Percentiles rank a stretch among this genome's conserved stretches.
Evolutionary conservation across 64 coral and sea anemone species (phyloP).

Genomic region (Montipora capricornis): DNA sequence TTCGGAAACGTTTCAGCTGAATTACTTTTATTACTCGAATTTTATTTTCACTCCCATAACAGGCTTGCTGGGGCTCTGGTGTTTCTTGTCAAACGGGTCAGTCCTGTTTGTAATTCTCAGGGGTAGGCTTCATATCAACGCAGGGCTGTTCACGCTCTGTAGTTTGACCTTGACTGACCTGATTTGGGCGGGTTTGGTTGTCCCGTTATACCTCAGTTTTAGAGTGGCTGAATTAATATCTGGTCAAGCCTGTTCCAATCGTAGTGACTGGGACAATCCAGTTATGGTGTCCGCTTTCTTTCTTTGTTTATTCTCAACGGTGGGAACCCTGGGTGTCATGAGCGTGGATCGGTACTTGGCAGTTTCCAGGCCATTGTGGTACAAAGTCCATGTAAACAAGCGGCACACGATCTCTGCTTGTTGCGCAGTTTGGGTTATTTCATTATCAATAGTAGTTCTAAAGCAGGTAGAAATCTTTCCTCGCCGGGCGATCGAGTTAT

Average conservation of each 20-base stretch:
- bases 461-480: neutral
- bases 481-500: neutral
- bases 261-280: constrained; percentile 11
- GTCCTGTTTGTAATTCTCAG: neutral
- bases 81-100: constrained; percentile 39
- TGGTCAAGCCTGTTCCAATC: constrained; percentile 9
- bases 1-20: neutral
- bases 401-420: neutral
- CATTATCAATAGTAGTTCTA: neutral
- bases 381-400: constrained; percentile 3
- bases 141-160: constrained; percentile 16
- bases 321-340: constrained; percentile 30
- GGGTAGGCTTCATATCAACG: neutral
- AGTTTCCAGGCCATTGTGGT: constrained; percentile 23
- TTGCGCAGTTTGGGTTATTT: neutral
- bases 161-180: constrained; percentile 30
- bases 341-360: constrained; percentile 48
- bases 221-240: neutral
- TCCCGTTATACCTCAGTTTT: neutral
- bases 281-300: constrained; percentile 34
- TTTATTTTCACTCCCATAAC: constrained; percentile 8
- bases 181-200: constrained; percentile 9
- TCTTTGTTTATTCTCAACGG: constrained; percentile 7
- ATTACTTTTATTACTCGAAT: constrained; percentile 20
- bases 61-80: neutral